phyloP scores from a whole-genome alignment of 2,888 invertebrate species.

The Strigamia transsilvanica region DNA sequence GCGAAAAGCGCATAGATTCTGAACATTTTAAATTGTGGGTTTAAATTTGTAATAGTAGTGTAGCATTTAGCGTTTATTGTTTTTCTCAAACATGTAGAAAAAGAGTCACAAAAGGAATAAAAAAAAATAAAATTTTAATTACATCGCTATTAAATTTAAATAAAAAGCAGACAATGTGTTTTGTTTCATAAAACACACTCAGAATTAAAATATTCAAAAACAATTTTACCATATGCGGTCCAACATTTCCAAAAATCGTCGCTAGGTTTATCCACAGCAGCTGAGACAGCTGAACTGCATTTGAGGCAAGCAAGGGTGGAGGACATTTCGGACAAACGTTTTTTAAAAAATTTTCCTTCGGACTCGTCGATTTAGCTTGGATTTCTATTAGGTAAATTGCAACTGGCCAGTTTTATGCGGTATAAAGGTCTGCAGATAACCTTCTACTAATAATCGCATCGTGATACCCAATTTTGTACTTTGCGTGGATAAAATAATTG shows the following conservation, averaged over 20 bases:
- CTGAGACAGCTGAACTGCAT: slow-evolving; percentile 12
- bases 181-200: not conserved
- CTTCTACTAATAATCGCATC: not conserved
- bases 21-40: no score
- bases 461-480: not conserved
- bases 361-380: slow-evolving; percentile 28
- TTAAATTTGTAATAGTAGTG: no score
- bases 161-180: no score
- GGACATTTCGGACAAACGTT: slow-evolving; percentile 21
- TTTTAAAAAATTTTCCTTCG: not conserved
- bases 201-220: not conserved
- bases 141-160: no score
- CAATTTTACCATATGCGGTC: not conserved
- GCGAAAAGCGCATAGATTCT: no score
- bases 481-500: not conserved
- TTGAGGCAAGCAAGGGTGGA: slow-evolving; percentile 19
- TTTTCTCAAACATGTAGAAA: no score
- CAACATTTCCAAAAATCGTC: not conserved
- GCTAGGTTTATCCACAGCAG: not conserved
- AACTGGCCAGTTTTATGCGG: not conserved
- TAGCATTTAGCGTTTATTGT: no score
- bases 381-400: slow-evolving; percentile 13
- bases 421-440: not conserved
- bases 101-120: no score
- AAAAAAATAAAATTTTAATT: no score